phyloP scores from a whole-genome alignment of 1,140 invertebrate genomes.

The Lepeophtheirus salmonis region DNA sequence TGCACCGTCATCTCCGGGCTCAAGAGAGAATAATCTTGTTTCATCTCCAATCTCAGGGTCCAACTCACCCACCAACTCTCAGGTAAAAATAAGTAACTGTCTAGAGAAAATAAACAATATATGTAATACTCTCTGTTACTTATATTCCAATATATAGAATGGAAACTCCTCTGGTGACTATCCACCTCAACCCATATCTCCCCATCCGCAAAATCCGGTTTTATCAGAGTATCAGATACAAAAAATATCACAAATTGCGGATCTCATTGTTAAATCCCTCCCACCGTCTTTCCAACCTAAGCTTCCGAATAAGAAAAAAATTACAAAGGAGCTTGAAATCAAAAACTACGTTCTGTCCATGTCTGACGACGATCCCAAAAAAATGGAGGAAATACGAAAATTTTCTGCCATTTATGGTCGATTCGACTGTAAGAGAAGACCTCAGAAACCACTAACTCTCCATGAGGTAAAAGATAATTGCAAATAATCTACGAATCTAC shows the following conservation, averaged over 20 bases:
- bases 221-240: slow-evolving; percentile 62
- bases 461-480: slow-evolving; percentile 52
- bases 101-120: too few relatives aligned
- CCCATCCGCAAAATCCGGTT: slow-evolving; percentile 48
- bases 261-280: slow-evolving; percentile 56
- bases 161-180: too few relatives aligned
- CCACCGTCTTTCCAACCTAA: slow-evolving; percentile 61
- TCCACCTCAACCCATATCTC: slow-evolving; percentile 31
- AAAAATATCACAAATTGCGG: slow-evolving; percentile 57
- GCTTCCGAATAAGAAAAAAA: slow-evolving; percentile 71
- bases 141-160: too few relatives aligned
- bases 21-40: too few relatives aligned
- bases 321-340: slow-evolving; percentile 65
- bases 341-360: slow-evolving; percentile 49
- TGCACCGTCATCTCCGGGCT: too few relatives aligned
- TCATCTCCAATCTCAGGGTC: too few relatives aligned
- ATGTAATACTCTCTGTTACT: too few relatives aligned
- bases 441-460: slow-evolving; percentile 80
- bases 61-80: too few relatives aligned
- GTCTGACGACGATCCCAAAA: slow-evolving; percentile 59
- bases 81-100: too few relatives aligned
- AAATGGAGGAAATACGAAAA: slow-evolving; percentile 83
- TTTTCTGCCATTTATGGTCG: slow-evolving; percentile 89
- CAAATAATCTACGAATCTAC: too few relatives aligned
- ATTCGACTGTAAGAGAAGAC: slow-evolving; percentile 87